Conservation (phyloP, 2,797 vertebrate species). For the Margarornis squamiger region DNA sequence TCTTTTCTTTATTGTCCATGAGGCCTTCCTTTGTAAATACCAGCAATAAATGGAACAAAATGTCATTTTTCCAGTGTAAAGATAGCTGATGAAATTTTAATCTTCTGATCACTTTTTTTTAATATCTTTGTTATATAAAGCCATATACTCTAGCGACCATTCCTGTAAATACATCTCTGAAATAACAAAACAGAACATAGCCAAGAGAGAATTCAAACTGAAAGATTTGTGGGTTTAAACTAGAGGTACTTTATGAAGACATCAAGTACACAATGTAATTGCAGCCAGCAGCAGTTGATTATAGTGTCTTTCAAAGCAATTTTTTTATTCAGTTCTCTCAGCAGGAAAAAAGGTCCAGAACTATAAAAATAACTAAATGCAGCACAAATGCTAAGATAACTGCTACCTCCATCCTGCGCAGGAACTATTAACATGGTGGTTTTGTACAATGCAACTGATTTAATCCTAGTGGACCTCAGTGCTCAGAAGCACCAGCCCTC, state of each 20-base stretch:
- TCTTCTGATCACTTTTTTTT: neutral
- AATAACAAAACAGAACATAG: constrained; percentile 19
- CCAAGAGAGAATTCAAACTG: constrained; percentile 9
- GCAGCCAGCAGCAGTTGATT: constrained; percentile 56
- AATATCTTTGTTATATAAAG: constrained; percentile 16
- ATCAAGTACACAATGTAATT: constrained; percentile 54
- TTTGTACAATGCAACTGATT: neutral
- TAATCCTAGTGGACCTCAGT: neutral
- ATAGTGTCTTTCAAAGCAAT: constrained; percentile 55
- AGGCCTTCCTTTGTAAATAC: constrained; percentile 44
- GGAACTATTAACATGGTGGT: neutral
- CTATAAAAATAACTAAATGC: constrained; percentile 46
- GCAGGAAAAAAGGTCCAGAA: constrained; percentile 47
- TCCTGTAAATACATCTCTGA: constrained; percentile 17
- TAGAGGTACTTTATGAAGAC: constrained; percentile 43
- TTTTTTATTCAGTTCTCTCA: constrained; percentile 51
- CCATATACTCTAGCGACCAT: neutral
- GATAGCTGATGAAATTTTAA: constrained; percentile 24
- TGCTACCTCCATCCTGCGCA: neutral
- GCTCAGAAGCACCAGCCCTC: neutral
- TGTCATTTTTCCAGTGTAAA: neutral
- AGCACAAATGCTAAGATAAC: constrained; percentile 29
- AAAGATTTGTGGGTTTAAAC: constrained; percentile 44
- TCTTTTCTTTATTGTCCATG: neutral
- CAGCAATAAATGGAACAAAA: neutral